Base-by-base conservation (phyloP, 2,113 vertebrate genomes). In the Dicerorhinus sumatrensis region DNA sequence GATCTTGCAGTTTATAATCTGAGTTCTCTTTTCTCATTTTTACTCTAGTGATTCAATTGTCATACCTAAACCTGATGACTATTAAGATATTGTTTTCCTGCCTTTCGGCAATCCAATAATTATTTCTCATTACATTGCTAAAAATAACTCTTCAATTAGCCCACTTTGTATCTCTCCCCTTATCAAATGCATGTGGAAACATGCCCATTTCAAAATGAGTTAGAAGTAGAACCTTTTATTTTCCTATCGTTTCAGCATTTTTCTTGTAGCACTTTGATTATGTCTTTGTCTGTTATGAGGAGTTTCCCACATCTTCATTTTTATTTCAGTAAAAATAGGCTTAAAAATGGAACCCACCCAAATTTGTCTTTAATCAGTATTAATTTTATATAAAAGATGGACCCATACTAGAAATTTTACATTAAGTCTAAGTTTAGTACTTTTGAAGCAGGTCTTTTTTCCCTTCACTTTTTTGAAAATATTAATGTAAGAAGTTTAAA, bases 1-100 rank as follows among this genome's bases (percentile, higher is more conserved):
- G 51, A 25, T 87, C 36, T 51, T 81, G 11, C 4, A 25, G 21
- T 79, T 62, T 76, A 7, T 39, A 80, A 75, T 10, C 46, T 86
- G 31, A 7, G 27, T 83, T 92, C n/a, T 81, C 33, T 86, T 92
- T 92, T 87, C 31, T 80, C 82, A 67, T 69, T 94, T 94, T 96
- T 51, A 31, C 7, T 36, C 6, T 81, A 62, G 29, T 60, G 81
- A 90, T 80, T 96, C 51, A 91, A 2, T 80, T 91, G 42, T 79
- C 48, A 58, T 94, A 85, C 27, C 46, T 65, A 76, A 89, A 62
- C 18, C 77, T 88, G 23, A 17, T 60, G 54, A 79, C 20, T 54
- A 11, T 54, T 84, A 73, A 93, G 56, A 75, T 10, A 91, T 21
- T 92, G 75, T 94, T 70, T 48, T 42, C 21, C 21, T 89, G 25